A percentile compares a stretch with the other conserved stretches of the same genome.
These are phyloP conservation scores for Aleadryas rufinucha DNA, from an alignment of 2,113 vertebrate species.

Conservation along the genomic window DNA sequence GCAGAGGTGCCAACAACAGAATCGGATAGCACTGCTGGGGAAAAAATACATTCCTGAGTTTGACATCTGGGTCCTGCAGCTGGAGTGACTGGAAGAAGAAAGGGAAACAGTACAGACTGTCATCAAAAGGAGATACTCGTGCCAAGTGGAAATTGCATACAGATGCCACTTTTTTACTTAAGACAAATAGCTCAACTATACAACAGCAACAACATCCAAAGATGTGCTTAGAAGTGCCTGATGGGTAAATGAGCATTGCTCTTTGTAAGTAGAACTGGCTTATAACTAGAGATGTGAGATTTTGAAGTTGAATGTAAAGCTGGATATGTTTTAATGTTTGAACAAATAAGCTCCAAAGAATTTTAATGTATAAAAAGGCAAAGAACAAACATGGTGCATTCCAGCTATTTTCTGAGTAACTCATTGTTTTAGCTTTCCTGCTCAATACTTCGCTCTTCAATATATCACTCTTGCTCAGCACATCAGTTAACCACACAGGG, in stretches of 20 bases:
- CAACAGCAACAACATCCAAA: constrained; percentile 50
- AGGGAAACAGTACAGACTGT: constrained; percentile 71
- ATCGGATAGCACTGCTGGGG: constrained; percentile 61
- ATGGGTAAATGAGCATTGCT: constrained; percentile 44
- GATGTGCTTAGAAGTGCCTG: constrained; percentile 72
- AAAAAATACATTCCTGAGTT: constrained; percentile 53
- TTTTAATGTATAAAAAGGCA: not conserved
- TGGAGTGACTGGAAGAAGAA: constrained; percentile 71
- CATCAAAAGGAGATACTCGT: constrained; percentile 72
- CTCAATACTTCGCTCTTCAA: not conserved
- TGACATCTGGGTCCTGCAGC: constrained; percentile 78
- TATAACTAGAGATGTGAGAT: not conserved
- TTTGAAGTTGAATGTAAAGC: not conserved
- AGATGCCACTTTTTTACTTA: constrained; percentile 72
- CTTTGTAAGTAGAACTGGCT: not conserved
- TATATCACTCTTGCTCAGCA: not conserved
- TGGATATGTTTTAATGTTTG: not conserved
- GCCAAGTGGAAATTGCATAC: constrained; percentile 78
- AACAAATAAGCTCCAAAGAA: not conserved
- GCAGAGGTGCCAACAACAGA: constrained; percentile 53
- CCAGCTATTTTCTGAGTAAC: not conserved
- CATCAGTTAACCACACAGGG: not conserved
- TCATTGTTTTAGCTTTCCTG: not conserved
- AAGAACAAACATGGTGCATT: not conserved
- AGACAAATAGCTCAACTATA: constrained; percentile 72